A percentile compares a stretch with the other conserved stretches of the same genome.
These are phyloP conservation scores for Calonectris borealis DNA, from an alignment of 2,113 vertebrate species.

Conservation along the genomic window DNA sequence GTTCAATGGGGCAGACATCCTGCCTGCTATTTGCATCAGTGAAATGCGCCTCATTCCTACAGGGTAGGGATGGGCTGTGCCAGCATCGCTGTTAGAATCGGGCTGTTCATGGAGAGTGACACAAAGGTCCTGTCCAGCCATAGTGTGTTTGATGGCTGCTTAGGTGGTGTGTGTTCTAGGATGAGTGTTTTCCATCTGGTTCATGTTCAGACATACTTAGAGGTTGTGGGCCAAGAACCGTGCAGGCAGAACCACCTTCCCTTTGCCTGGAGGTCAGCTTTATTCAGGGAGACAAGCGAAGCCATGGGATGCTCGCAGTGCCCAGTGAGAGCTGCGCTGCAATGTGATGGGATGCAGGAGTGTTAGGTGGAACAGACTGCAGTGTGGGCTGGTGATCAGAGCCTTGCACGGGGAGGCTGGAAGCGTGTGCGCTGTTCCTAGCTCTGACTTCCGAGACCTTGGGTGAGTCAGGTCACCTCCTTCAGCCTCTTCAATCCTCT, in stretches of 20 bases:
- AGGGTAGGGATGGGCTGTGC: neutral
- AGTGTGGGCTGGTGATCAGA: neutral
- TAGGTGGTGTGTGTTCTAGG: neutral
- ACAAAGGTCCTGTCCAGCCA: neutral
- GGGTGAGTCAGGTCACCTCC: neutral
- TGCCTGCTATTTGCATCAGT: neutral
- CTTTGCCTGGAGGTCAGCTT: neutral
- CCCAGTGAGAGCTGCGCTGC: neutral
- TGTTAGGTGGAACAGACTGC: neutral
- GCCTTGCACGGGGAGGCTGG: neutral
- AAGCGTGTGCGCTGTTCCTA: neutral
- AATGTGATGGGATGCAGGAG: neutral
- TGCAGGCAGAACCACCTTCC: neutral
- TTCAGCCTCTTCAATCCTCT: neutral
- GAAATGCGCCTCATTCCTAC: neutral
- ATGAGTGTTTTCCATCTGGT: neutral
- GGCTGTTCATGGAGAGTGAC: fast-evolving
- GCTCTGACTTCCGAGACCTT: neutral
- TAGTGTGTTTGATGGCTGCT: neutral
- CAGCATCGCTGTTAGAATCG: neutral
- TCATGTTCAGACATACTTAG: neutral
- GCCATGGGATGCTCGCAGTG: neutral
- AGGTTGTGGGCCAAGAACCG: neutral
- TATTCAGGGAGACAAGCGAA: neutral
- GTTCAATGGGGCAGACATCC: neutral